phyloP scores from a whole-genome alignment of 2,797 vertebrate species.

The Champsocephalus gunnari region DNA sequence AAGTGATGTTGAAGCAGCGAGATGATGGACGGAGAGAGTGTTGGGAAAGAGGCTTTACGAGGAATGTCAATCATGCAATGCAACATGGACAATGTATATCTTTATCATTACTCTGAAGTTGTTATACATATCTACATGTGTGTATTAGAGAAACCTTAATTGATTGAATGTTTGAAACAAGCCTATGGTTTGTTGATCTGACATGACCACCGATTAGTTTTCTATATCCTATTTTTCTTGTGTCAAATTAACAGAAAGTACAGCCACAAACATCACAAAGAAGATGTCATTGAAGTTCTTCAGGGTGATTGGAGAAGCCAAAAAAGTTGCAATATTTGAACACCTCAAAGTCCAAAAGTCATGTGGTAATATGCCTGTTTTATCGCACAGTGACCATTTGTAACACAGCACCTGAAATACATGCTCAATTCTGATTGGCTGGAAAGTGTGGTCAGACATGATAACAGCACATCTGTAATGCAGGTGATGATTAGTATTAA shows the following conservation, averaged over 20 bases:
- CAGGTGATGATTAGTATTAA: not conserved
- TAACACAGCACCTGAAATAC: not conserved
- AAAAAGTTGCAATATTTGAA: no score
- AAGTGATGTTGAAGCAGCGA: conserved; percentile 43
- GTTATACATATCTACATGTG: not conserved
- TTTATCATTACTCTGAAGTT: not conserved
- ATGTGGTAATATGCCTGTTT: not conserved
- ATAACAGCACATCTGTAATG: not conserved
- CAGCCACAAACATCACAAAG: no score
- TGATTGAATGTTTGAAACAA: no score
- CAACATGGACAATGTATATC: not conserved
- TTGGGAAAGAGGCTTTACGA: conserved; percentile 46
- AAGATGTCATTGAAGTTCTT: no score
- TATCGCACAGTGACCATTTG: not conserved
- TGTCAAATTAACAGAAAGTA: no score
- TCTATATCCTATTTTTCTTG: no score
- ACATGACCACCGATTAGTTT: no score
- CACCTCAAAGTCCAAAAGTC: no score
- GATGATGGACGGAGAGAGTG: conserved; percentile 37
- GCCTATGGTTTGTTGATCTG: no score
- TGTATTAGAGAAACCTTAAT: not conserved
- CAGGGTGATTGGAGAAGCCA: no score
- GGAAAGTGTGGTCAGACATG: not conserved
- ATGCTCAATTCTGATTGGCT: conserved; percentile 1
- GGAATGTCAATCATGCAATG: not conserved